Conservation (phyloP, 2,797 vertebrate species). For the Oceanodroma leucorhoa region DNA sequence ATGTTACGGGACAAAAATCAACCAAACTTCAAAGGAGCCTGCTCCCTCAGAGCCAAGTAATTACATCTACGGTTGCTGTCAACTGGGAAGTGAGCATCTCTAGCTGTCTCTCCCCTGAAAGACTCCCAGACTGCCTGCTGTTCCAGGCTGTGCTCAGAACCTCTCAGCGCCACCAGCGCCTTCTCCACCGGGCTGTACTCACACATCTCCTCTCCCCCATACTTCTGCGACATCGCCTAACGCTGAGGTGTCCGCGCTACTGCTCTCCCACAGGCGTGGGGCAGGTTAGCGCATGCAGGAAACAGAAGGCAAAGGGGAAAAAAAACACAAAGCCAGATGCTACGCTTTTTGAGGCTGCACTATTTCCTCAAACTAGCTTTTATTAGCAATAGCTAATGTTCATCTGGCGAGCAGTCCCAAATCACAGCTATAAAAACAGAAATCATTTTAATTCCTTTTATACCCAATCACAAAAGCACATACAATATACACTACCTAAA, state of each 20-base stretch:
- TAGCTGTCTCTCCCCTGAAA: conserved; percentile 19
- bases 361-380: conserved; percentile 21
- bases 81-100: conserved; percentile 31
- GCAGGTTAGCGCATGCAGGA: conserved; percentile 10
- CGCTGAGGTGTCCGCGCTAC: neutral
- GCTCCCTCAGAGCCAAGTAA: conserved; percentile 31
- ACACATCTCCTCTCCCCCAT: conserved; percentile 44
- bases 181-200: conserved; percentile 10
- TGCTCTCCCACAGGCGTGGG: neutral
- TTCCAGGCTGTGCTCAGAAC: conserved; percentile 60
- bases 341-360: neutral
- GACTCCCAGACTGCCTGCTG: conserved; percentile 59
- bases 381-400: conserved; percentile 30
- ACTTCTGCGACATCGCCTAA: conserved; percentile 12
- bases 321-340: conserved; percentile 15
- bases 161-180: conserved; percentile 60
- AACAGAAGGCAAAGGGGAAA: neutral
- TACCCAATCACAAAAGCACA: neutral
- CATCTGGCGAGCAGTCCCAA: neutral
- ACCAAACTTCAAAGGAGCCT: conserved; percentile 47
- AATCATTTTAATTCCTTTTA: conserved; percentile 42
- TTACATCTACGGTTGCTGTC: conserved; percentile 20
- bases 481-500: conserved; percentile 27
- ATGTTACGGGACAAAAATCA: conserved; percentile 17
- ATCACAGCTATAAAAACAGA: conserved; percentile 6